Base-by-base conservation (phyloP, 2,888 invertebrate species). In the Cartodere bifasciata region DNA sequence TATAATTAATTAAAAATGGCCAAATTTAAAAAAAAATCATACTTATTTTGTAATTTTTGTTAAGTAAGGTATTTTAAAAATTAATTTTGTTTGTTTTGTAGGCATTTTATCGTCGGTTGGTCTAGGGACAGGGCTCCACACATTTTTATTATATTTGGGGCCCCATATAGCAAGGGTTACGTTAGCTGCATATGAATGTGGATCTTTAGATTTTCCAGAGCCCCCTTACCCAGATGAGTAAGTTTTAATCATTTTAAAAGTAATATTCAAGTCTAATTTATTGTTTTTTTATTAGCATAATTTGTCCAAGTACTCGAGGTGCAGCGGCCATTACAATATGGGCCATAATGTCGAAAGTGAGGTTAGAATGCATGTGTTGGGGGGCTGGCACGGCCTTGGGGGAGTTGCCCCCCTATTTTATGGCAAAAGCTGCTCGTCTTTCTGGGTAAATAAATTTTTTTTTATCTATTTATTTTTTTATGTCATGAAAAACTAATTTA, bases 161-260 rank as follows among this genome's bases (percentile, higher is more conserved):
- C 98, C 98, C 16, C 95, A 97, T 56, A 98, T 99, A 64, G 97
- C 97, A 34, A 75, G 87, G 34, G 98, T 99, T 23, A 98, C 98
- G 3, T 67, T 98, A 53, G 98, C 98, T 10, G 98, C 94, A 0
- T 95, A 94, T 59, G 97, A 98, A 62, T 99, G 98, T 59, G 84
- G 85, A 28, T 75, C 83, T 13, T 70, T 97, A 17, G 78, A 94
- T 61, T 99, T 99, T 58, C 98, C 97, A 0, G 78, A 84, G 48
- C 98, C 98, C 27, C 98, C 98, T 0, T 98, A 99, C 67, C 98
- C 98, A 13, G 90, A 91, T 55, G 86, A 94, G 84, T 88, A 58
- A 74, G 75, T 65, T 20, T 16, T 21, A 17, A 17, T 7, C 20
- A 17, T 7, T 6, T 7, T 6, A 17, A 17, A 17, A 17, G n/a